Evolutionary conservation across 2,113 vertebrate genomes (phyloP).

Genomic region (Marcusenius ussheri): DNA sequence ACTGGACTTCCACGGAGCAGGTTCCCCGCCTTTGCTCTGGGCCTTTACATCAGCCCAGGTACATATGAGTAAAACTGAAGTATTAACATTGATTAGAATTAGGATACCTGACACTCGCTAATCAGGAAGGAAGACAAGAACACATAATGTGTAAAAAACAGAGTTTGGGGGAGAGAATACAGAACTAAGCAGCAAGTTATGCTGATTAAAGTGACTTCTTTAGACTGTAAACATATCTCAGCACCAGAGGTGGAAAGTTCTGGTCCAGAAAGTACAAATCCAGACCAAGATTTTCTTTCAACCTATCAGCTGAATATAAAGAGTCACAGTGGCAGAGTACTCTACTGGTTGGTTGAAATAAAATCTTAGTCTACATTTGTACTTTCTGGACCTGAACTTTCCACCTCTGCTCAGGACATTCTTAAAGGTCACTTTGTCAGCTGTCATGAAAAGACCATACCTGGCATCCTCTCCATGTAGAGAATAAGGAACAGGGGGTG

Average conservation of each 20-base stretch:
- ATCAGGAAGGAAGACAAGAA: not conserved
- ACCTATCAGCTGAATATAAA: no score
- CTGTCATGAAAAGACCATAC: not conserved
- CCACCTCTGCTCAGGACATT: not conserved
- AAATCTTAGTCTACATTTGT: not conserved
- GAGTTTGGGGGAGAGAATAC: not conserved
- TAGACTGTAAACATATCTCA: not conserved
- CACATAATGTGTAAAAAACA: not conserved
- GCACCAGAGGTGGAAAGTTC: not conserved
- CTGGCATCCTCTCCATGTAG: not conserved
- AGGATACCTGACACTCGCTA: not conserved
- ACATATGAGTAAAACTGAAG: not conserved
- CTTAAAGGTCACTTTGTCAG: not conserved
- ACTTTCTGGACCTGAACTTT: not conserved
- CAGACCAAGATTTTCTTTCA: no score
- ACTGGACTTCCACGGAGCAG: no score
- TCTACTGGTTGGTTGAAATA: not conserved
- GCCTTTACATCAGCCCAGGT: not conserved
- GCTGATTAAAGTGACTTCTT: not conserved
- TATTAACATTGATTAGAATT: not conserved
- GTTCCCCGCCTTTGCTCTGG: not conserved
- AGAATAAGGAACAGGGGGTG: not conserved
- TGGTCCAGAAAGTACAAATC: no score
- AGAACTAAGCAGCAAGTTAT: not conserved
- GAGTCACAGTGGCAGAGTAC: not conserved